These are phyloP conservation scores for Chrysolina oricalcia DNA, from an alignment of 2,888 invertebrate species.

Conservation along the genomic window DNA sequence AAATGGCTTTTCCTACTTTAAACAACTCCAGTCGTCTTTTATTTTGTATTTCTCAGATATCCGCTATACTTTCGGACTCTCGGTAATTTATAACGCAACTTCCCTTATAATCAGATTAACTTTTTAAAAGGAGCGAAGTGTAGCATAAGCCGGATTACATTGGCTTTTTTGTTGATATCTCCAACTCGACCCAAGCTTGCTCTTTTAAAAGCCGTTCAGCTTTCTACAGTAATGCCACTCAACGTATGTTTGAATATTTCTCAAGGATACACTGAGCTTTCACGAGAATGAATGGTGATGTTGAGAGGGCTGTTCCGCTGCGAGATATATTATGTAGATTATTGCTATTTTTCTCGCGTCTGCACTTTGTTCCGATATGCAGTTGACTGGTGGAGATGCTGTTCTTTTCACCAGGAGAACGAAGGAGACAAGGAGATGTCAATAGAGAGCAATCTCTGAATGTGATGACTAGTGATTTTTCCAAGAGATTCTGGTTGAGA, in stretches of 20 bases:
- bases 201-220: slow-evolving; percentile 15
- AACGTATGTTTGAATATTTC: slow-evolving; percentile 23
- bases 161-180: slow-evolving; percentile 13
- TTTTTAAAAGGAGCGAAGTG: slow-evolving; percentile 30
- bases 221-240: slow-evolving; percentile 14
- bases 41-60: not conserved
- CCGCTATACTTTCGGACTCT: slow-evolving; percentile 21
- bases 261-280: slow-evolving; percentile 15
- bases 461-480: not conserved
- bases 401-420: not conserved
- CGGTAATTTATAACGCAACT: slow-evolving; percentile 37
- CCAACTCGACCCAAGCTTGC: slow-evolving; percentile 1
- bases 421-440: not conserved
- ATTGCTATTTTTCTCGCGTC: not conserved
- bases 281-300: slow-evolving; percentile 10
- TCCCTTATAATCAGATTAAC: slow-evolving; percentile 39
- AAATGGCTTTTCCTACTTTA: not conserved
- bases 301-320: not conserved
- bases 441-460: not conserved
- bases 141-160: slow-evolving; percentile 39
- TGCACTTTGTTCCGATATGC: not conserved
- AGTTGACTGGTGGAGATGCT: not conserved
- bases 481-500: not conserved
- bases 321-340: slow-evolving; percentile 7
- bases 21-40: not conserved